Evolutionary conservation across 1,140 invertebrate species (phyloP).

Genomic region (Anastatus disparis): DNA sequence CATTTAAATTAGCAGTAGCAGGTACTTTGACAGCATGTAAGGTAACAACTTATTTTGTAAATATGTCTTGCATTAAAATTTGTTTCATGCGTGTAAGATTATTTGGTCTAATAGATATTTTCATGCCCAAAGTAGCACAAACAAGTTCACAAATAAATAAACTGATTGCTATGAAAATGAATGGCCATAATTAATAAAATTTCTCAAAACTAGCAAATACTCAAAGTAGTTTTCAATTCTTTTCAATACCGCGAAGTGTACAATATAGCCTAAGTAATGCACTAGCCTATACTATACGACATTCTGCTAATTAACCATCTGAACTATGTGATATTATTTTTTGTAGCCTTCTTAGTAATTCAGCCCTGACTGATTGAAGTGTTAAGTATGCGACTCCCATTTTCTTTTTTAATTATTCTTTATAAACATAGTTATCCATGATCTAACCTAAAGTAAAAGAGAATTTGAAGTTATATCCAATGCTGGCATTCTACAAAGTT

Average conservation of each 20-base stretch:
- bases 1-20: slow-evolving; percentile 90
- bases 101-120: slow-evolving; percentile 90
- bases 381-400: slow-evolving; percentile 77
- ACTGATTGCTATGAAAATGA: slow-evolving; percentile 95
- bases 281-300: slow-evolving; percentile 81
- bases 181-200: slow-evolving; percentile 96
- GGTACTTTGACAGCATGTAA: slow-evolving; percentile 95
- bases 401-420: slow-evolving; percentile 91
- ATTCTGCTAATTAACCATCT: slow-evolving; percentile 72
- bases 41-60: slow-evolving; percentile 97
- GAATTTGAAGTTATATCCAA: slow-evolving; percentile 81
- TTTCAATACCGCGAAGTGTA: slow-evolving; percentile 90
- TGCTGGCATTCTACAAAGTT: slow-evolving; percentile 89
- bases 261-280: slow-evolving; percentile 88
- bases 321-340: slow-evolving; percentile 69
- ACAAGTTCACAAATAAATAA: slow-evolving; percentile 94
- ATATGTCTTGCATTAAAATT: slow-evolving; percentile 96
- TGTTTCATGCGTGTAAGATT: slow-evolving; percentile 92
- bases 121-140: slow-evolving; percentile 94
- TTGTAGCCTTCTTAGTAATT: slow-evolving; percentile 79
- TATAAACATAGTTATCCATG: slow-evolving; percentile 93
- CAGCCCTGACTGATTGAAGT: slow-evolving; percentile 81
- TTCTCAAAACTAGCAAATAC: slow-evolving; percentile 90
- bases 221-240: slow-evolving; percentile 82
- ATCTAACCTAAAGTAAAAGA: slow-evolving; percentile 69